These are phyloP conservation scores for Sorex araneus DNA, from an alignment of 2,113 vertebrate genomes.

Conservation along the genomic window DNA sequence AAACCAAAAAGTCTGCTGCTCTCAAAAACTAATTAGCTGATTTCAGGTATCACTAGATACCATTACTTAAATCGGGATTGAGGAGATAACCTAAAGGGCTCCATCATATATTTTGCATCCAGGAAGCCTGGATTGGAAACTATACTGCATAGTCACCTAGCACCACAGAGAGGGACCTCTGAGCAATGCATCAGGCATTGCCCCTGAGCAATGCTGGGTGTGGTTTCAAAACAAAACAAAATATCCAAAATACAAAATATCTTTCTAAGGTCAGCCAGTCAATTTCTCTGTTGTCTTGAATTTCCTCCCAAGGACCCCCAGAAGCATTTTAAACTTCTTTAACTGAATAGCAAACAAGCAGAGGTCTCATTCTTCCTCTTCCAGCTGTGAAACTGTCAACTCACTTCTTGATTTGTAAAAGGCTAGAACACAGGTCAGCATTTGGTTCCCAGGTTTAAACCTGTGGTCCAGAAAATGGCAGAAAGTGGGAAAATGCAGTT, in stretches of 20 bases:
- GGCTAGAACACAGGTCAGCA: conserved; percentile 31
- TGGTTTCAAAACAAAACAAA: background rate
- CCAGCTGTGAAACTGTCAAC: conserved; percentile 47
- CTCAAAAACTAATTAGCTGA: conserved; percentile 40
- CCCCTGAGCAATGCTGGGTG: background rate
- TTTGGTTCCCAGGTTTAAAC: conserved; percentile 60
- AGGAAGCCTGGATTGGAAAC: too few relatives aligned
- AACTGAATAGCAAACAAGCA: conserved; percentile 5
- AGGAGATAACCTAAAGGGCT: too few relatives aligned
- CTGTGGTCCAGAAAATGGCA: conserved; percentile 44
- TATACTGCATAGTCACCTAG: too few relatives aligned
- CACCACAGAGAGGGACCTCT: too few relatives aligned
- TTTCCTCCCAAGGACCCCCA: background rate
- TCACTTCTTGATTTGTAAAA: conserved; percentile 53
- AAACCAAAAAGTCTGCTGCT: conserved; percentile 23
- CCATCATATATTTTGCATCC: too few relatives aligned
- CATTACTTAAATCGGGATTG: too few relatives aligned
- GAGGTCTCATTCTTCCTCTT: conserved; percentile 56
- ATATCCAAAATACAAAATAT: conserved; percentile 27
- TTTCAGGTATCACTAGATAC: background rate
- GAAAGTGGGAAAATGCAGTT: conserved; percentile 63
- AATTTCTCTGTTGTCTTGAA: conserved; percentile 35
- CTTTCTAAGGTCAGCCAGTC: conserved; percentile 15
- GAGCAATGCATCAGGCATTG: too few relatives aligned
- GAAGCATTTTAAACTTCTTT: conserved; percentile 49